Conservation (phyloP, 1,140 invertebrate genomes). For the Aricia agestis region DNA sequence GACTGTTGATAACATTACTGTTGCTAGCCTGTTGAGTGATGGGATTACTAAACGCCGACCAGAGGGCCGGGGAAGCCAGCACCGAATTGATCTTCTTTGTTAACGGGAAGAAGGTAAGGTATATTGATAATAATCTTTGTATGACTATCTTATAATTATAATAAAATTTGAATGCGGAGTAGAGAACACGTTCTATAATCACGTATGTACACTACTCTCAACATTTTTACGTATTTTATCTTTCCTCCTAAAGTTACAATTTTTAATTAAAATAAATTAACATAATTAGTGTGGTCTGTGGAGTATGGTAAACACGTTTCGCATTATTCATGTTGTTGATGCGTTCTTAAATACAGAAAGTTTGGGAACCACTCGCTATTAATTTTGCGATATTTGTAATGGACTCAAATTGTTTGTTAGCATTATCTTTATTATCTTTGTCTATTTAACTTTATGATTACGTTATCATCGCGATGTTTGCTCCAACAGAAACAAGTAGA, state of each 20-base stretch:
- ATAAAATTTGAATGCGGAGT: not conserved
- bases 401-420: no score
- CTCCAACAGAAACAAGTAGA: no score
- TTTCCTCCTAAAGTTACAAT: no score
- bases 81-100: conserved; percentile 59
- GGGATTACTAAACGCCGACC: conserved; percentile 53
- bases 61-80: conserved; percentile 40
- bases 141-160: not conserved
- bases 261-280: no score
- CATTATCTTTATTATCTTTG: no score
- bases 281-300: not conserved
- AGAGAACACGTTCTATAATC: not conserved
- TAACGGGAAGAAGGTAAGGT: conserved; percentile 60
- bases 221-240: no score
- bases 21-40: conserved; percentile 28
- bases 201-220: no score
- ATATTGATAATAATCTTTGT: not conserved
- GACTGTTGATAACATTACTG: not conserved
- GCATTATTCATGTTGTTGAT: not conserved
- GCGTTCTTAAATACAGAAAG: not conserved
- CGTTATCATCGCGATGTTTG: no score
- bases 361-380: not conserved
- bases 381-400: not conserved
- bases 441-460: no score
- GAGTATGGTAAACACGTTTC: not conserved